Base-by-base conservation (phyloP, 2,888 invertebrate genomes). In the Actias luna region DNA sequence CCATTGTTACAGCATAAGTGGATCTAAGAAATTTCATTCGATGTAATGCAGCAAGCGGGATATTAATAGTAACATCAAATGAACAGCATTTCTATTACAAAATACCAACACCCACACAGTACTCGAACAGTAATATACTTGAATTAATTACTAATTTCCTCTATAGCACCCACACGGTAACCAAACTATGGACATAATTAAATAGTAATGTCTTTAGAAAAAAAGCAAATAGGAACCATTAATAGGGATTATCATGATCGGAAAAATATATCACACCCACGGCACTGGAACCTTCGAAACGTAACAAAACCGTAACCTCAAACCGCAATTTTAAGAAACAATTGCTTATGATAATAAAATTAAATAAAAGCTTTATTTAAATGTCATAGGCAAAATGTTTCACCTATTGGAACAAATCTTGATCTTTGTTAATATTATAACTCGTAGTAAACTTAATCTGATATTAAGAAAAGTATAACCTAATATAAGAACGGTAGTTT, bases 11-110 rank as follows among this genome's bases (percentile, higher is more conserved):
- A 29, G 29, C 27, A 62, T 76, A 78, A 66, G 62, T 77, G 77
- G 64, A 70, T 83, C 73, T 67, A 22, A 61, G 71, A 63, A 69
- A 72, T 73, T 75, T 80, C 78, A 82, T 79, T 84, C 77, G 82
- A 82, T 82, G 83, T 85, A 82, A 80, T 76, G 73, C 75, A 66
- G 67, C 67, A 67, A 77, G 74, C 81, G 77, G 72, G 78, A 80
- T 76, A 79, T 82, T 82, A 79, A 83, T 78, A 80, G 78, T 80
- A 79, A 77, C 77, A 81, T 79, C 81, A 77, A 82, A 79, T 80
- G 78, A 83, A 77, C 84, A 80, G 85, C 87, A 81, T 82, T 85
- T 86, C 87, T 88, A 87, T 88, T 88, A 84, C 84, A 83, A 83
- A 86, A 85, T 80, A 77, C 74, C 77, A 66, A 80, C 85, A 73